Evolutionary conservation across 2,888 invertebrate species (phyloP), one percentile per base, ranked within the genome.

Genomic region (Chouioia cunea): DNA sequence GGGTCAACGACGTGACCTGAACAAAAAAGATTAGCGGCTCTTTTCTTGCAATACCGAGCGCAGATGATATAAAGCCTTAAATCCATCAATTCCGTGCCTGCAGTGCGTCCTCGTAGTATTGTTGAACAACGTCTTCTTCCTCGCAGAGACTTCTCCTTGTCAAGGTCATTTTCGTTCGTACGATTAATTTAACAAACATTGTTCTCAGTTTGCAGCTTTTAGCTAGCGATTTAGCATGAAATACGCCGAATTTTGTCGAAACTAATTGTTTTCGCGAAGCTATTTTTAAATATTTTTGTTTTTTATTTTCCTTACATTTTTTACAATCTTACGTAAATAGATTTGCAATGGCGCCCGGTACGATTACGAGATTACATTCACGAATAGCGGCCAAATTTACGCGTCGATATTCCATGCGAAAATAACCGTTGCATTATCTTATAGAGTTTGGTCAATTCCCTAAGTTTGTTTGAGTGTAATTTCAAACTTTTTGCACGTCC

Each of bases 1-100:
- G 20, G 50, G 27, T 15, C 43, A 20, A 36, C 56, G 48, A 14
- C 22, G 47, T 46, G 47, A 50, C 47, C 59, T 18, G 18, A 12
- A 14, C 48, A 23, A 15, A n/a, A n/a, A 18, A 52, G 64, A 65
- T 65, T 65, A 64, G 18, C 52, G 16, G 6, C 53, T 54, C 63
- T 18, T 16, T n/a, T n/a, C 22, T 36, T 22, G 22, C 1, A 2
- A n/a, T n/a, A 27, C 16, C 16, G 36, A 10, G 36, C 6, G 36
- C 65, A n/a, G 20, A 59, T 64, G 52, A 57, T 70, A 70, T 70
- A 70, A 65, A 70, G 59, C 54, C 2, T 16, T 22, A 23, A 36
- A 12, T 16, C 14, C n/a, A 22, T 18, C 47, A 16, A 1, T 53
- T 23, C 50, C 62, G 53, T 53, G 66, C 62, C 63, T 53, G 46